Percentiles rank a stretch among this genome's conserved stretches.
phyloP scores from a whole-genome alignment of 1,140 invertebrate genomes.

The Drosophila lini region DNA sequence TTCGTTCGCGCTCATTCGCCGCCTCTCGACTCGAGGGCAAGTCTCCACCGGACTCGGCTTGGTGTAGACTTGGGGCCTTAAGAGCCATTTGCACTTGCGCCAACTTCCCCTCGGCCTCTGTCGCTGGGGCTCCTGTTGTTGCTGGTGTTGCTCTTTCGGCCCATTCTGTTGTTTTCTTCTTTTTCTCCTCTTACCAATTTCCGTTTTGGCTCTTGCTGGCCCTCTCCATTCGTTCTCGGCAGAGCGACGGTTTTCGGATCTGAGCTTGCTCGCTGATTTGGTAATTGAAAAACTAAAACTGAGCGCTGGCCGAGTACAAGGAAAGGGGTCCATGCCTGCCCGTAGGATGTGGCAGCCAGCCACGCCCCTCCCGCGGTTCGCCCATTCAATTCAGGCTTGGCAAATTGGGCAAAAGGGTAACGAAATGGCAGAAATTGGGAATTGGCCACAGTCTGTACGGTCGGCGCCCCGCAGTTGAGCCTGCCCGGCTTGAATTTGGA shows the following conservation, averaged over 20 bases:
- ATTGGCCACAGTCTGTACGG: conserved; percentile 61
- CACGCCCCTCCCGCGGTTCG: conserved; percentile 31
- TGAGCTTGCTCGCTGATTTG: conserved; percentile 62
- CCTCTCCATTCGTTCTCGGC: conserved; percentile 52
- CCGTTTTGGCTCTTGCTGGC: conserved; percentile 64
- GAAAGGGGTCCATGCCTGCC: conserved; percentile 24
- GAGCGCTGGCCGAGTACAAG: conserved; percentile 3
- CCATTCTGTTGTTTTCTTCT: conserved; percentile 22
- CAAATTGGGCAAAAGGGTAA: conserved; percentile 75
- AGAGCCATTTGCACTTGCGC: conserved; percentile 77
- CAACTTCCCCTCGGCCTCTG: conserved; percentile 50
- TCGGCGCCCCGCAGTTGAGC: conserved; percentile 9
- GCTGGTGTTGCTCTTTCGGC: conserved; percentile 6
- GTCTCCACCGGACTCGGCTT: conserved; percentile 24
- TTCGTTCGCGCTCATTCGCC: conserved; percentile 28
- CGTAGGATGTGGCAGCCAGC: conserved; percentile 42
- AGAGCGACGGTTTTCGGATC: conserved; percentile 34
- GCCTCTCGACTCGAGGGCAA: conserved; percentile 7
- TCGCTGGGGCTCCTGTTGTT: conserved; percentile 19
- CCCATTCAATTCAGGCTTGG: conserved; percentile 58
- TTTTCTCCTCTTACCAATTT: conserved; percentile 74
- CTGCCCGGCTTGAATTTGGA: conserved; percentile 9
- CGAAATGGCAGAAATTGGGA: conserved; percentile 69
- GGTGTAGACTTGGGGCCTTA: conserved; percentile 53
- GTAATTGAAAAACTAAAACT: conserved; percentile 67